phyloP scores from a whole-genome alignment of 2,797 vertebrate genomes.

The Momotus momota region DNA sequence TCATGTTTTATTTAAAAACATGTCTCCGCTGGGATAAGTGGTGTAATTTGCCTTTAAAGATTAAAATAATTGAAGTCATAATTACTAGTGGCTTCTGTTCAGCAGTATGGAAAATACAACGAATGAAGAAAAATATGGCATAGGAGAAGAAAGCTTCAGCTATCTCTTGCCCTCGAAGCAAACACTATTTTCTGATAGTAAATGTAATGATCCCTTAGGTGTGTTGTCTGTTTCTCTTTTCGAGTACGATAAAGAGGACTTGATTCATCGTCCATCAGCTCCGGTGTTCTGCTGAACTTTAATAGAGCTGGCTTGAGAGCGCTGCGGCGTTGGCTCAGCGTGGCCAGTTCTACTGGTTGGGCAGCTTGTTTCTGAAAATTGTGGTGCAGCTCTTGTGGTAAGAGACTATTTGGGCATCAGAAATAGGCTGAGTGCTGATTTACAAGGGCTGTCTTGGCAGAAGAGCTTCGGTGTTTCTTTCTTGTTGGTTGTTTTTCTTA shows the following conservation, averaged over 20 bases:
- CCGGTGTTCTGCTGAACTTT: not conserved
- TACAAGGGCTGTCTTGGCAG: not conserved
- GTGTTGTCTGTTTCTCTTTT: slow-evolving; percentile 9
- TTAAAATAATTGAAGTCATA: slow-evolving; percentile 70
- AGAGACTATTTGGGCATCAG: not conserved
- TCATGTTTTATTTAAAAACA: slow-evolving; percentile 78
- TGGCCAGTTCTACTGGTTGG: not conserved
- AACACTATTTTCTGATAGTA: not conserved
- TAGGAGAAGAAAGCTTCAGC: not conserved
- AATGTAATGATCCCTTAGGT: not conserved
- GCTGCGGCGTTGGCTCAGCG: not conserved
- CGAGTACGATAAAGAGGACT: not conserved
- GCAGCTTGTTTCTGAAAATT: not conserved
- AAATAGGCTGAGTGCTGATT: not conserved
- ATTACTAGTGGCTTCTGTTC: slow-evolving; percentile 60
- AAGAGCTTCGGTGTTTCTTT: not conserved
- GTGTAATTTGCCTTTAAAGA: slow-evolving; percentile 72
- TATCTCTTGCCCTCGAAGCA: slow-evolving; percentile 27
- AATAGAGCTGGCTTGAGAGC: not conserved
- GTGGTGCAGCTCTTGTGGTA: not conserved
- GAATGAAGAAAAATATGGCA: slow-evolving; percentile 40
- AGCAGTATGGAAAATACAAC: slow-evolving; percentile 15
- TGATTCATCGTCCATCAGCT: not conserved
- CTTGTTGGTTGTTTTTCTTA: not conserved
- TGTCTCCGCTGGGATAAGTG: slow-evolving; percentile 69